phyloP scores from a whole-genome alignment of 2,113 vertebrate genomes.

The Donacobius atricapilla region DNA sequence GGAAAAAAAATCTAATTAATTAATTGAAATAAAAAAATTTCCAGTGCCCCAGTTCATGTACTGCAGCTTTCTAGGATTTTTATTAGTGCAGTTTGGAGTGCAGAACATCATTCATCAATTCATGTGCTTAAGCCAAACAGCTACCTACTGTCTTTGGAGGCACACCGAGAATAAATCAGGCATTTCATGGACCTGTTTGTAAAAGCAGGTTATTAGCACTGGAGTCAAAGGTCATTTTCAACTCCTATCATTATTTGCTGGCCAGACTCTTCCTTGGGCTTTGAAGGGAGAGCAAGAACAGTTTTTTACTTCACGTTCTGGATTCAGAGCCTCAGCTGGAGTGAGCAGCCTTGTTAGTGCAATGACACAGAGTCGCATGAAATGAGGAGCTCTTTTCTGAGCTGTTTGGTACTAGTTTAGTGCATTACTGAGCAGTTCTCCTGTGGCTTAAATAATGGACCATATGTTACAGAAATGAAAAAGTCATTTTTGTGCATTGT shows the following conservation, averaged over 20 bases:
- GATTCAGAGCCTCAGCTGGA: background rate
- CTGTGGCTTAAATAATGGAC: background rate
- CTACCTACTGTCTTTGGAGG: background rate
- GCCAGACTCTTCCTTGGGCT: background rate
- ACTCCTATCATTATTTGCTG: background rate
- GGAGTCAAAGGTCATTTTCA: background rate
- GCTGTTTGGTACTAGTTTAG: background rate
- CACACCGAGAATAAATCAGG: background rate
- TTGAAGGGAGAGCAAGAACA: background rate
- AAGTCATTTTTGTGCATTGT: background rate
- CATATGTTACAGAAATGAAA: background rate
- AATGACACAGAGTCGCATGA: background rate
- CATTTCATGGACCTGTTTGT: background rate
- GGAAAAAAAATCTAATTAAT: background rate
- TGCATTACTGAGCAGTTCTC: background rate
- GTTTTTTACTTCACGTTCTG: background rate
- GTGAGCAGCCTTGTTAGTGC: background rate
- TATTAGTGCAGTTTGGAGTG: background rate
- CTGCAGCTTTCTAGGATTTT: background rate
- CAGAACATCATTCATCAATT: background rate
- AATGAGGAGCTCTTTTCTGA: background rate
- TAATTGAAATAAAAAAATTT: background rate
- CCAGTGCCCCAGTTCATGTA: background rate
- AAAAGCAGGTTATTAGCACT: background rate
- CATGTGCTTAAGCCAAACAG: background rate